Evolutionary conservation across 1,140 invertebrate species (phyloP).

Genomic region (Achroia grisella): DNA sequence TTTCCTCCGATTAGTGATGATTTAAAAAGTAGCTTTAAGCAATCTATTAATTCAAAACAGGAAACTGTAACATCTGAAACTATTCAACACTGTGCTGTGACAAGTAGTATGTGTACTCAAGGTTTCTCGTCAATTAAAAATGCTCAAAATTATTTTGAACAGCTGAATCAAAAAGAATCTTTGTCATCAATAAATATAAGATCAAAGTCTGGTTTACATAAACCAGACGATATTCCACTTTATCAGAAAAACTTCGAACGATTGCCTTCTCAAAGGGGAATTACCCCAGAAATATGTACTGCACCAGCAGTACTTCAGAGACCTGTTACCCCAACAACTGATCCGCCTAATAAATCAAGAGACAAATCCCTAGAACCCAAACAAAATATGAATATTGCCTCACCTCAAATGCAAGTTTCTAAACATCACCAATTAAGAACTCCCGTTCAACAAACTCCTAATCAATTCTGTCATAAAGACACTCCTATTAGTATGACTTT

Average conservation of each 20-base stretch:
- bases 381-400: conserved; percentile 5
- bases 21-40: conserved; percentile 41
- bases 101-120: conserved; percentile 21
- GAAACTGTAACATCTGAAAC: conserved; percentile 27
- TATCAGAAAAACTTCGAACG: conserved; percentile 77
- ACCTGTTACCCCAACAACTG: conserved; percentile 43
- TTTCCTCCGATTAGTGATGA: conserved; percentile 60
- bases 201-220: conserved; percentile 72
- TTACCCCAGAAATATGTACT: conserved; percentile 64
- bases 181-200: conserved; percentile 37
- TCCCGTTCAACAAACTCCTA: conserved; percentile 22
- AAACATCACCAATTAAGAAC: conserved; percentile 27
- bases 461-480: conserved; percentile 49
- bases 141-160: conserved; percentile 53
- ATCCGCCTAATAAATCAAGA: conserved; percentile 32
- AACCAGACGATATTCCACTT: conserved; percentile 74
- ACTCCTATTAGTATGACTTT: conserved; percentile 69
- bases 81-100: conserved; percentile 20
- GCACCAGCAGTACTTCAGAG: conserved; percentile 42
- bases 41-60: conserved; percentile 28
- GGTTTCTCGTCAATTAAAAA: conserved; percentile 45
- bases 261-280: conserved; percentile 70
- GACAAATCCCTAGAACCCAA: conserved; percentile 36
- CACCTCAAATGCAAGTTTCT: conserved; percentile 11
- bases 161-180: conserved; percentile 46